Evolutionary conservation across 2,888 invertebrate species (phyloP).

Genomic region (Caenorhabditis angaria): DNA sequence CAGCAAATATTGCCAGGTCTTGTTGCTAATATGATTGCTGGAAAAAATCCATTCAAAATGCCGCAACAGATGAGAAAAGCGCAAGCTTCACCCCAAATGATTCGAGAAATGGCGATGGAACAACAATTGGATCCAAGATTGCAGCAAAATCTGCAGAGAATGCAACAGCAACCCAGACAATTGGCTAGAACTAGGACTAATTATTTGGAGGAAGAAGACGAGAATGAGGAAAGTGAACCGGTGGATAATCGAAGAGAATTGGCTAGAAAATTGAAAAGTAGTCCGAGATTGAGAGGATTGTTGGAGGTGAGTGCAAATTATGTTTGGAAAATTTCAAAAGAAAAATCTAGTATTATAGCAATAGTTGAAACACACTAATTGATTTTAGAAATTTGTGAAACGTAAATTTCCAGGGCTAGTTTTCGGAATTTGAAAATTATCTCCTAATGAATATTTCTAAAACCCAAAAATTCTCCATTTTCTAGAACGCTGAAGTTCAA

Average conservation of each 20-base stretch:
- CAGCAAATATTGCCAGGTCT: slow-evolving; percentile 66
- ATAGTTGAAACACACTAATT: too few relatives aligned
- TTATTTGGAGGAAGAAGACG: slow-evolving; percentile 2
- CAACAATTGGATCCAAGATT: slow-evolving; percentile 3
- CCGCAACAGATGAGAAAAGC: slow-evolving; percentile 38
- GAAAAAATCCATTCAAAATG: slow-evolving; percentile 60
- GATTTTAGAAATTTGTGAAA: too few relatives aligned
- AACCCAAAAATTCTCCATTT: neutral
- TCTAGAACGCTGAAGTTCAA: slow-evolving; percentile 38
- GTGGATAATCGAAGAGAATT: slow-evolving; percentile 21
- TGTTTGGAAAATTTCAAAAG: neutral
- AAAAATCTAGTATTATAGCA: neutral
- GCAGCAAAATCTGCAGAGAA: neutral
- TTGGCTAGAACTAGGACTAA: neutral
- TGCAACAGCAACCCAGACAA: neutral
- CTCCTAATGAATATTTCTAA: neutral
- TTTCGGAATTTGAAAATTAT: neutral
- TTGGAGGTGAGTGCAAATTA: slow-evolving; percentile 18
- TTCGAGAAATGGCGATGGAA: slow-evolving; percentile 20
- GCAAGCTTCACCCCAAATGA: slow-evolving; percentile 27
- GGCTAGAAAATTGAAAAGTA: slow-evolving; percentile 34
- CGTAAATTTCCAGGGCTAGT: too few relatives aligned
- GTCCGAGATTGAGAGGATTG: slow-evolving; percentile 39
- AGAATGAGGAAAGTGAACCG: slow-evolving; percentile 8
- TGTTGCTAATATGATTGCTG: slow-evolving; percentile 65